Percentiles rank a stretch among this genome's conserved stretches.
These are phyloP conservation scores for Mionectes macconnelli DNA, from an alignment of 2,113 vertebrate genomes.

Conservation along the genomic window DNA sequence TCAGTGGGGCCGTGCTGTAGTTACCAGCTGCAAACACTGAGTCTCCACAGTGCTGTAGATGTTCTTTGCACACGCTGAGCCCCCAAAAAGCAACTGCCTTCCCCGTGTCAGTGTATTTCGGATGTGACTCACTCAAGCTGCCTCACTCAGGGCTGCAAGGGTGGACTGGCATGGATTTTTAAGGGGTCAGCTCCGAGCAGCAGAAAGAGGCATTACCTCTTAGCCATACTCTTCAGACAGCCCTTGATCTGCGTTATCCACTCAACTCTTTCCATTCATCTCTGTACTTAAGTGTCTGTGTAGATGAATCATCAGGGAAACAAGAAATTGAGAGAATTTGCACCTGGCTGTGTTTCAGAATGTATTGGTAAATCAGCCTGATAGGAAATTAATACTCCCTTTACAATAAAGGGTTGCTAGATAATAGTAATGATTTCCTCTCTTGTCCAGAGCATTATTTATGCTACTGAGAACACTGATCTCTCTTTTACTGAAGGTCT, in stretches of 20 bases:
- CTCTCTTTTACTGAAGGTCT: neutral
- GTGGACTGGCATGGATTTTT: neutral
- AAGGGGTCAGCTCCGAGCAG: neutral
- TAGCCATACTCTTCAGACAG: neutral
- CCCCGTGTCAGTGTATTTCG: neutral
- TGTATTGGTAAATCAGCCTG: neutral
- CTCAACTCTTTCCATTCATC: neutral
- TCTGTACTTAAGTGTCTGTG: neutral
- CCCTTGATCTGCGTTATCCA: neutral
- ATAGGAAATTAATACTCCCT: neutral
- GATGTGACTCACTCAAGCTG: neutral
- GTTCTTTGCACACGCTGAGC: fast-evolving
- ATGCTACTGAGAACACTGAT: neutral
- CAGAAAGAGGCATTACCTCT: neutral
- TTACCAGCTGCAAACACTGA: neutral
- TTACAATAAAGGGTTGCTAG: constrained; percentile 14
- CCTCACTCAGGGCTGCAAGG: neutral
- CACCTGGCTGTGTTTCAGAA: neutral
- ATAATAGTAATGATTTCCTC: neutral
- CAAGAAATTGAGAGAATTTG: neutral
- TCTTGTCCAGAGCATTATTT: neutral
- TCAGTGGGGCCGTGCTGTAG: neutral
- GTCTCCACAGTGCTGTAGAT: neutral
- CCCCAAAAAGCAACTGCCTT: fast-evolving
- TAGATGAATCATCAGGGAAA: neutral